Percentiles rank a stretch among this genome's conserved stretches.
These are phyloP conservation scores for Melinopterus prodromus DNA, from an alignment of 2,888 invertebrate species.

Conservation along the genomic window DNA sequence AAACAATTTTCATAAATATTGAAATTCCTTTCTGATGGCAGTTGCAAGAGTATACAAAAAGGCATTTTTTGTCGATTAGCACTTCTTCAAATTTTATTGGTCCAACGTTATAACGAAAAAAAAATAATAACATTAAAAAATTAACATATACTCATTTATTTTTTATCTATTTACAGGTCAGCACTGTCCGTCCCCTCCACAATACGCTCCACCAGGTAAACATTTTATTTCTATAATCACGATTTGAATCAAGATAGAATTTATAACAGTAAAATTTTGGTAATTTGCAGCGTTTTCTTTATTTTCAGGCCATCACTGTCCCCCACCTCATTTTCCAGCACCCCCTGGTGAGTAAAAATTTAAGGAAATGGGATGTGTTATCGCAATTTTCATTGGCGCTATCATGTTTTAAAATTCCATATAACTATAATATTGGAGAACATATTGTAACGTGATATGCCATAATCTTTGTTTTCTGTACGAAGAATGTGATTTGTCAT, in stretches of 20 bases:
- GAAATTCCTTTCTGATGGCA: too few species aligned
- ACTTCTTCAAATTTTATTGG: too few species aligned
- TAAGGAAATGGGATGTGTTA: not conserved
- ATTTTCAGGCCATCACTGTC: not conserved
- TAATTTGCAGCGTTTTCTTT: not conserved
- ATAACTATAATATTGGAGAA: not conserved
- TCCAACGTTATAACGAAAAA: too few species aligned
- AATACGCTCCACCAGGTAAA: not conserved
- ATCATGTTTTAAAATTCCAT: not conserved
- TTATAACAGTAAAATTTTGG: too few species aligned
- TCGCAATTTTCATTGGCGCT: not conserved
- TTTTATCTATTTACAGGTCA: not conserved
- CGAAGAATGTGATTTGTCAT: too few species aligned
- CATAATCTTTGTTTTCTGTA: too few species aligned
- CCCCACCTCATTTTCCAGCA: not conserved
- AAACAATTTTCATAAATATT: too few species aligned
- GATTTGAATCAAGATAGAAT: too few species aligned
- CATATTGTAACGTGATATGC: too few species aligned
- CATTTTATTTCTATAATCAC: not conserved
- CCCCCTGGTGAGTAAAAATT: not conserved
- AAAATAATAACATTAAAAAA: not conserved
- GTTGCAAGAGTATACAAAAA: too few species aligned
- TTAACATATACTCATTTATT: not conserved
- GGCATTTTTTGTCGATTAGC: too few species aligned
- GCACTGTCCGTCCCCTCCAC: not conserved